Evolutionary conservation across 2,113 vertebrate species (phyloP).

Genomic region (Hymenochirus boettgeri): DNA sequence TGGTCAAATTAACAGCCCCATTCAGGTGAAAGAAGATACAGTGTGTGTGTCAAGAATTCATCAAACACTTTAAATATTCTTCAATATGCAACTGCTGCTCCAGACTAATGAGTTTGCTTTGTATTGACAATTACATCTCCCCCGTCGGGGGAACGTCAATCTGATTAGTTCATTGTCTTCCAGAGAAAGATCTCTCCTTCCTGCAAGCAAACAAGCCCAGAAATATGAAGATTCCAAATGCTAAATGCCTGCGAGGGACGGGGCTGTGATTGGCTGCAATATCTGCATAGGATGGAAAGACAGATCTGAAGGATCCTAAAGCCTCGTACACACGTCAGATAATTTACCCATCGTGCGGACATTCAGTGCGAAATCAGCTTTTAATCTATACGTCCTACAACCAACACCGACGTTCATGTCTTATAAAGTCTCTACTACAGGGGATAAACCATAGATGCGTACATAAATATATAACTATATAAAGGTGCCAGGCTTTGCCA

Average conservation of each 20-base stretch:
- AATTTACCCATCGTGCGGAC: too few species aligned
- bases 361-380: too few species aligned
- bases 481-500: too few species aligned
- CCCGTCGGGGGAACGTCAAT: neutral
- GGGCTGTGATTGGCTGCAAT: neutral
- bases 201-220: neutral
- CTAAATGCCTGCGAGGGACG: neutral
- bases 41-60: neutral
- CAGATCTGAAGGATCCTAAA: too few species aligned
- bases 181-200: neutral
- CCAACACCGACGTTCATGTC: too few species aligned
- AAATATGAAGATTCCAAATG: neutral
- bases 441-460: too few species aligned
- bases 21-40: neutral
- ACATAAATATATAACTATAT: too few species aligned
- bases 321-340: too few species aligned
- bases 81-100: neutral
- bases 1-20: too few species aligned
- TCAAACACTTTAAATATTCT: neutral
- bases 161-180: neutral
- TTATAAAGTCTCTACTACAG: too few species aligned
- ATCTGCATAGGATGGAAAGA: too few species aligned
- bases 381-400: too few species aligned
- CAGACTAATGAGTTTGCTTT: conserved; percentile 1
- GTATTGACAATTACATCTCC: neutral